These are phyloP conservation scores for Neodiprion lecontei DNA, from an alignment of 1,140 invertebrate species.

Conservation along the genomic window DNA sequence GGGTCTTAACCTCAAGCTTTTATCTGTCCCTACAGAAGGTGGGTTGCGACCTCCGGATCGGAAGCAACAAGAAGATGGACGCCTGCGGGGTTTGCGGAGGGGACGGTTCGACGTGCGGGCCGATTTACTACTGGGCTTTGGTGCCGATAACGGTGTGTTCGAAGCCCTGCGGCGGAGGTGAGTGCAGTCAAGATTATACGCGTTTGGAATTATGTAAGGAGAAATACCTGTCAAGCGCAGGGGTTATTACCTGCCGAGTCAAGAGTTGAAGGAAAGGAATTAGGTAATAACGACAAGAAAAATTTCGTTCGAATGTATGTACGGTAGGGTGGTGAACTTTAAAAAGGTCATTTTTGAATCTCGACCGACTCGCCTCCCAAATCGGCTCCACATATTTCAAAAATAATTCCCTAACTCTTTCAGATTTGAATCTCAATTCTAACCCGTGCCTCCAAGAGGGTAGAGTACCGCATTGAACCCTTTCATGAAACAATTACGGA, in stretches of 20 bases:
- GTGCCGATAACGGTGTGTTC: constrained; percentile 84
- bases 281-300: neutral
- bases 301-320: neutral
- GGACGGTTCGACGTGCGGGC: constrained; percentile 82
- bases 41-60: constrained; percentile 87
- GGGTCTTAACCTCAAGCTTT: neutral
- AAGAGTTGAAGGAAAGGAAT: neutral
- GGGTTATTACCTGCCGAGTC: no score
- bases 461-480: no score
- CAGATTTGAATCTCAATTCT: no score
- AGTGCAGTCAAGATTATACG: constrained; percentile 39
- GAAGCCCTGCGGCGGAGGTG: constrained; percentile 91
- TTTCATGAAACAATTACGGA: no score
- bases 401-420: no score
- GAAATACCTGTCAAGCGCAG: no score
- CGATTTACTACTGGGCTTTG: constrained; percentile 84
- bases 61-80: constrained; percentile 84
- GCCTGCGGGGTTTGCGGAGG: constrained; percentile 90
- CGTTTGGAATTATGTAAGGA: no score
- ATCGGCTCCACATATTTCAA: no score
- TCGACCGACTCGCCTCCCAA: neutral
- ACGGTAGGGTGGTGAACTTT: no score
- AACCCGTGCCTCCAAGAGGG: no score
- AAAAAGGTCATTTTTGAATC: neutral
- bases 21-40: constrained; percentile 72